Base-by-base conservation (phyloP, 1,140 invertebrate genomes). In the Nephila pilipes region DNA sequence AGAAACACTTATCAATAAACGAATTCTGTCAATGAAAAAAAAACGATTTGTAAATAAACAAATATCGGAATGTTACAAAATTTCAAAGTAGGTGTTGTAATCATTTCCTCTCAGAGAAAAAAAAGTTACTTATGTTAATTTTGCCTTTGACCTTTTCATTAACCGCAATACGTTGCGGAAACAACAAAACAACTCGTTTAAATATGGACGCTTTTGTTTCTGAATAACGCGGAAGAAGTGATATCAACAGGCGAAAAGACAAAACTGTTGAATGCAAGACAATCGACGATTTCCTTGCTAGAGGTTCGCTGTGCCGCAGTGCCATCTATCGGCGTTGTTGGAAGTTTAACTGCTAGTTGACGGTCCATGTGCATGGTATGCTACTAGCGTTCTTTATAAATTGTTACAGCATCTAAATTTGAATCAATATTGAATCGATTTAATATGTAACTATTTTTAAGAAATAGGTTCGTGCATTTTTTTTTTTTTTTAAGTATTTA, bases 111-210 rank as follows among this genome's bases (percentile, higher is more conserved):
- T 10, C 38, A 29, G n/a, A n/a, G n/a, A n/a, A 75, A 75, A 32
- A 32, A 32, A 36, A 36, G 32, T 32, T 18, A 18, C 65, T 75
- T 8, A 75, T 75, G 65, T 16, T 75, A 32, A 75, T 75, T 75
- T 32, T 36, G 69, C 32, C 29, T 75, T 75, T 75, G 69, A 75
- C 69, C 69, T 75, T 75, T 75, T 75, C 29, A 75, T 20, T 75
- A 75, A 75, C 69, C 69, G 69, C 69, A 75, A 36, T 5, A 18
- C 16, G 12, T 25, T 36, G 14, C 69, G 65, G 65, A 75, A 75
- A 25, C 29, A 2, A 75, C 65, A 6, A 14, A 75, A 32, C 69
- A 75, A 5, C 36, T 75, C 69, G 36, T 75, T 75, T 75, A 32
- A 75, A 75, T 75, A 18, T 36, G 25, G 25, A 25, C 5, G 25